Evolutionary conservation across 2,888 invertebrate species (phyloP).

Genomic region (Synanthedon myopaeformis): DNA sequence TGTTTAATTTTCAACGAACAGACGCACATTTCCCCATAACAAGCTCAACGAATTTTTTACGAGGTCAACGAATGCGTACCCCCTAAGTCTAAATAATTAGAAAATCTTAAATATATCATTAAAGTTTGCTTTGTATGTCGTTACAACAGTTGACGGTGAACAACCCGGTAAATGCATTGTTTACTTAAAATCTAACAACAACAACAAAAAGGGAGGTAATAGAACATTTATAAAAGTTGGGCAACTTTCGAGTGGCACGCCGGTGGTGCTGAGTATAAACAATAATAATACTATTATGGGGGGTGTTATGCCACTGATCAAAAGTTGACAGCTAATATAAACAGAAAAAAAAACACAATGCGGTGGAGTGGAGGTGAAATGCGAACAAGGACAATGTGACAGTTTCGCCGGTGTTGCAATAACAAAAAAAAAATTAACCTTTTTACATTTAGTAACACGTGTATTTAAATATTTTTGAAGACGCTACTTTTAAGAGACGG

Average conservation of each 20-base stretch:
- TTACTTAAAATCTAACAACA: conserved; percentile 4
- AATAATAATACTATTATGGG: neutral
- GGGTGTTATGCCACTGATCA: neutral
- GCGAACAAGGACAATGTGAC: neutral
- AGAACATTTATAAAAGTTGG: conserved; percentile 4
- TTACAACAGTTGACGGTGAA: neutral
- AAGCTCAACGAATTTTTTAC: no score
- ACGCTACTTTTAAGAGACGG: no score
- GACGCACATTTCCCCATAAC: no score
- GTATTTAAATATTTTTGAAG: no score
- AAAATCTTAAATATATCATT: neutral
- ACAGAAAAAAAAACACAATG: neutral
- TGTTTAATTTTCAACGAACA: no score
- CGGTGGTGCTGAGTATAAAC: conserved; percentile 2
- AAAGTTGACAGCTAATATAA: neutral
- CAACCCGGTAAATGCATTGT: conserved; percentile 10
- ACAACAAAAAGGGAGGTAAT: conserved; percentile 6
- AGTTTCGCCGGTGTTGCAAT: no score
- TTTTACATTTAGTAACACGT: no score
- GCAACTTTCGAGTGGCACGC: neutral
- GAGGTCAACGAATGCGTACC: no score
- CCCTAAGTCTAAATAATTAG: no score
- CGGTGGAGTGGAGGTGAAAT: neutral
- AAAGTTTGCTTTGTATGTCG: neutral
- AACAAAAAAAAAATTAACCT: no score